These are phyloP conservation scores for Chaetodon auriga DNA, from an alignment of 2,113 vertebrate genomes.

Conservation along the genomic window DNA sequence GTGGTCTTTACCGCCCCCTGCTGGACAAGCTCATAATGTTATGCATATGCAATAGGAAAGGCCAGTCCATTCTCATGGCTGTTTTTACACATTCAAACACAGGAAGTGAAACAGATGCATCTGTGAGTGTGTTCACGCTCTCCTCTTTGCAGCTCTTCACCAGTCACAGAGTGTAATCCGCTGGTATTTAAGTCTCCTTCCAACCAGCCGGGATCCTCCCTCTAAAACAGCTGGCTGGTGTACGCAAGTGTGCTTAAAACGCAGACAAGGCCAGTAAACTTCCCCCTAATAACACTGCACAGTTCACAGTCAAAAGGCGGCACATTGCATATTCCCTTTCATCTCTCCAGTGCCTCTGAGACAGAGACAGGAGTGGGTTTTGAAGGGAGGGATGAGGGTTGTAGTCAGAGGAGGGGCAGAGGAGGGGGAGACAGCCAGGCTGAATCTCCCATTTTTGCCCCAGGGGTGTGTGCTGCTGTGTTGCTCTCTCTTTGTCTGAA, in stretches of 20 bases:
- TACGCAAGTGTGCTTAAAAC: conserved; percentile 60
- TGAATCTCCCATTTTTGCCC: conserved; percentile 74
- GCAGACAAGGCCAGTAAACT: conserved; percentile 73
- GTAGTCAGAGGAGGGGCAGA: conserved; percentile 63
- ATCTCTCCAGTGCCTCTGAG: conserved; percentile 78
- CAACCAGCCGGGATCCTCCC: conserved; percentile 20
- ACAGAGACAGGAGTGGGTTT: conserved; percentile 75
- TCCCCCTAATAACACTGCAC: conserved; percentile 68
- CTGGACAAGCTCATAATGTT: not conserved
- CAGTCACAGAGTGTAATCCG: conserved; percentile 9
- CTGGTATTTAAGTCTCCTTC: conserved; percentile 23
- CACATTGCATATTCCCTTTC: conserved; percentile 83
- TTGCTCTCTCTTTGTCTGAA: conserved; percentile 79
- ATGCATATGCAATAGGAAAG: not conserved
- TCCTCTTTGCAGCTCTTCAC: conserved; percentile 6
- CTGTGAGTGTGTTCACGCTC: not conserved
- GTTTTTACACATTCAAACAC: conserved; percentile 16
- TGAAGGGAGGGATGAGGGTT: conserved; percentile 70
- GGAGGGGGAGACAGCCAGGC: conserved; percentile 65
- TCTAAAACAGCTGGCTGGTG: conserved; percentile 60
- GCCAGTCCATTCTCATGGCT: not conserved
- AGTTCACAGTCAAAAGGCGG: conserved; percentile 76
- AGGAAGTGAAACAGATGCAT: not conserved
- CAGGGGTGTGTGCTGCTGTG: conserved; percentile 71
- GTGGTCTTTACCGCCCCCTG: conserved; percentile 66